phyloP scores from a whole-genome alignment of 2,113 vertebrate genomes.

The Oncorhynchus kisutch region DNA sequence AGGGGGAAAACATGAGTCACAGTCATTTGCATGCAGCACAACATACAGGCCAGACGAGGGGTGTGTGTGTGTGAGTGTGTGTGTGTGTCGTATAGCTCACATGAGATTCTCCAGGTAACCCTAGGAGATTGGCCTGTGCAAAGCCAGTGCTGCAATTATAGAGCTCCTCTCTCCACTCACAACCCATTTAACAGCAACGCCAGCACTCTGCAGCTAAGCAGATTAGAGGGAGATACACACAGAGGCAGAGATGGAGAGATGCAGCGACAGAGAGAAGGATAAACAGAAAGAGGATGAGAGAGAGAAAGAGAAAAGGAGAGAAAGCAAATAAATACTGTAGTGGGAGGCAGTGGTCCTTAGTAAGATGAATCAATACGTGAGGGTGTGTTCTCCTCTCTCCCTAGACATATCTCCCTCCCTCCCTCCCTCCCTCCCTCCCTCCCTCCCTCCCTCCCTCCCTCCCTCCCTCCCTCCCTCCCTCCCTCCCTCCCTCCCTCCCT shows the following conservation, averaged over 20 bases:
- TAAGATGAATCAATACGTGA: conserved; percentile 40
- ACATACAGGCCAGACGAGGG: too few relatives aligned
- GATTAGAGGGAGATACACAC: not conserved
- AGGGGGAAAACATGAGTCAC: too few relatives aligned
- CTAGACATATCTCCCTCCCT: too few relatives aligned
- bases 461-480: too few relatives aligned
- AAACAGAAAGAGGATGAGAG: not conserved
- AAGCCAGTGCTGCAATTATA: not conserved
- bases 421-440: too few relatives aligned
- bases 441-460: too few relatives aligned
- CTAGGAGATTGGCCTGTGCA: not conserved
- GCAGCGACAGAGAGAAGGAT: not conserved
- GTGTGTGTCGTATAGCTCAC: not conserved
- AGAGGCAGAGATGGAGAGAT: not conserved
- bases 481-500: too few relatives aligned
- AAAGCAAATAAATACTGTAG: not conserved
- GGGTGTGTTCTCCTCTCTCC: too few relatives aligned
- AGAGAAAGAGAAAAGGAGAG: not conserved
- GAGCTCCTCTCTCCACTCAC: not conserved
- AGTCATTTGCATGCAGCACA: too few relatives aligned
- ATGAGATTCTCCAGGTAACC: not conserved
- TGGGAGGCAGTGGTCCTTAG: conserved; percentile 16
- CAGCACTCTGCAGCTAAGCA: not conserved
- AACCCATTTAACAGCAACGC: conserved; percentile 3
- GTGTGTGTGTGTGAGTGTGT: not conserved